Evolutionary conservation across 1,140 invertebrate species (phyloP), one percentile per base, ranked within the genome.

Genomic region (Temnothorax longispinosus): DNA sequence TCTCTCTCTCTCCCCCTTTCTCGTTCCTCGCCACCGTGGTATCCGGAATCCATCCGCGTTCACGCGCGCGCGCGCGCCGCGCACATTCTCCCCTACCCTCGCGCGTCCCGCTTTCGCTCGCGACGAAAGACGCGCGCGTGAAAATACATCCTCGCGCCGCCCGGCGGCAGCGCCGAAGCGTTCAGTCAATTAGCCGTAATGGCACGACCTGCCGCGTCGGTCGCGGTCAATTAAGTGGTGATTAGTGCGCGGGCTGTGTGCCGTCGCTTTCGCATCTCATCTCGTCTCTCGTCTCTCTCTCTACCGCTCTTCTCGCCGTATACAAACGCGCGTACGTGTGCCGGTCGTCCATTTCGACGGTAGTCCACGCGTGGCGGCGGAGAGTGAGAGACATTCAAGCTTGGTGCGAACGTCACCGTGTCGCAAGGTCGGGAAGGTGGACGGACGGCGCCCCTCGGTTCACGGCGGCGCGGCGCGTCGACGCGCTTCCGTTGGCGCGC

Each of bases 201-300:
- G 90, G 90, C 93, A 89, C 87, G 90, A 90, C 86, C 88, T 92
- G 92, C 88, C 88, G 90, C 88, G 89, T 91, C 90, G 86, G 91
- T 89, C 85, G 85, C 81, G 91, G 87, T 87, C 91, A 91, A 93
- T 93, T 93, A 92, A 90, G 90, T 90, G 90, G 90, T 94, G 91
- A 91, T 91, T 92, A 90, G 91, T 93, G 92, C 87, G 90, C 86
- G 88, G 56, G 67, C 86, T 85, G 80, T 85, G 80, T 76, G 41
- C 81, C 88, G 86, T 87, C 85, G 27, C 52, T 13, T 11, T 50
- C 52, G 27, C 27, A 27, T 54, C 56, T 75, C 27, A 27, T 54
- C 56, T 75, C 56, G 27, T 27, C 47, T 41, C 35, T 13, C 35
- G 13, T 52, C 41, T 32, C 50, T 52, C 41, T 65, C 44, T 21